phyloP scores from a whole-genome alignment of 2,888 invertebrate species.

The Argyresthia albistria region DNA sequence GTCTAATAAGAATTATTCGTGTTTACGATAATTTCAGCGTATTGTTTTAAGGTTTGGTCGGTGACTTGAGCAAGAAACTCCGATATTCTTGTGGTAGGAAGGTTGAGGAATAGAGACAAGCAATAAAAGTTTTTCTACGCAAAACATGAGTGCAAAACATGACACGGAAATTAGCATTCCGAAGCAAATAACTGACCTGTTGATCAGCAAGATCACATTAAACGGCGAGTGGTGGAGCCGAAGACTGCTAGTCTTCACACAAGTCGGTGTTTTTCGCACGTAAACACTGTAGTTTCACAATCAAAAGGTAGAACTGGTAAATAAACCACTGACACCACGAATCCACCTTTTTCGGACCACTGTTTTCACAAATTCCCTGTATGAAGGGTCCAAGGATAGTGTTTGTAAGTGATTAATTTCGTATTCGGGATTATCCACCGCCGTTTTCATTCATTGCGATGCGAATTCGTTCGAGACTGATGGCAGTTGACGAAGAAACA shows the following conservation, averaged over 20 bases:
- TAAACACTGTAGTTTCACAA: conserved; percentile 63
- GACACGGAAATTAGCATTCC: background rate
- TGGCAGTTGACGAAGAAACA: conserved; percentile 43
- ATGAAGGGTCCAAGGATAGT: conserved; percentile 27
- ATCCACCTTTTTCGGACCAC: conserved; percentile 50
- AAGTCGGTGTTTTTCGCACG: conserved; percentile 50
- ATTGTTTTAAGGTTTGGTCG: background rate
- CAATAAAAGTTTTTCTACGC: background rate
- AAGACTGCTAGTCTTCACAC: conserved; percentile 32
- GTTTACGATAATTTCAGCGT: background rate
- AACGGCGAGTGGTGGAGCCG: conserved; percentile 44
- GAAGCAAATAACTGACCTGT: conserved; percentile 5
- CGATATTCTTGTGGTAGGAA: background rate
- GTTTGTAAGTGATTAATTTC: conserved; percentile 35
- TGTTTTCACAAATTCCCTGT: conserved; percentile 41
- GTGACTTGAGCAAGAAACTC: background rate
- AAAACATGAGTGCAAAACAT: background rate
- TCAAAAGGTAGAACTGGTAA: conserved; percentile 56
- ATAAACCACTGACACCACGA: conserved; percentile 44
- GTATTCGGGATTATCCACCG: conserved; percentile 36
- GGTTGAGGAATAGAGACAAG: background rate
- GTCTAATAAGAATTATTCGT: background rate
- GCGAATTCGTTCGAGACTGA: conserved; percentile 53
- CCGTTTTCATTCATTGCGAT: conserved; percentile 61
- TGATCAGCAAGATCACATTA: conserved; percentile 67